Conservation (phyloP, 2,888 invertebrate genomes). For the Drosophila mayaguana region DNA sequence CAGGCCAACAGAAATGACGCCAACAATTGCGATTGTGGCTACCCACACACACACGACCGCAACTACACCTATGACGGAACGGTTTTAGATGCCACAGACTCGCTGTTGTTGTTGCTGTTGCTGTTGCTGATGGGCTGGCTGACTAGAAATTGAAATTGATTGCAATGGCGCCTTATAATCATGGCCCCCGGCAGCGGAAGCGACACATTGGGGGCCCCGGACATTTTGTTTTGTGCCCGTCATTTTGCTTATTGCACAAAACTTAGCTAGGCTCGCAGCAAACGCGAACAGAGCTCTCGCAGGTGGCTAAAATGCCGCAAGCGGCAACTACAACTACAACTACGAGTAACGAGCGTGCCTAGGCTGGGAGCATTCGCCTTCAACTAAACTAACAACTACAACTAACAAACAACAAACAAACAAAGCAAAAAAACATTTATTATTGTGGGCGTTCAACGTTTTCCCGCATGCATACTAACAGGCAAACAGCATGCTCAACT, state of each 20-base stretch:
- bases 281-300: conserved; percentile 29
- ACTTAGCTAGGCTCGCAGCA: conserved; percentile 73
- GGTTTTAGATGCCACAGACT: conserved; percentile 42
- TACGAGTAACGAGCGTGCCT: no score
- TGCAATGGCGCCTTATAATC: conserved; percentile 60
- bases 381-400: conserved; percentile 24
- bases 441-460: conserved; percentile 85
- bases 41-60: conserved; percentile 1
- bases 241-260: conserved; percentile 85
- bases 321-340: conserved; percentile 41
- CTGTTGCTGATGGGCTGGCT: not conserved
- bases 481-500: conserved; percentile 66
- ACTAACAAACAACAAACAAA: conserved; percentile 46
- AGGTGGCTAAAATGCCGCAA: conserved; percentile 22
- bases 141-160: conserved; percentile 53
- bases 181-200: conserved; percentile 73
- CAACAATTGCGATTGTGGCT: conserved; percentile 47
- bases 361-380: conserved; percentile 1
- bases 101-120: not conserved
- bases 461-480: conserved; percentile 82
- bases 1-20: conserved; percentile 80
- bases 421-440: conserved; percentile 61
- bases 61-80: conserved; percentile 50
- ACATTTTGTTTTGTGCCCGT: conserved; percentile 85
- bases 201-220: conserved; percentile 65